A percentile compares a stretch with the other conserved stretches of the same genome.
These are phyloP conservation scores for Bembecia ichneumoniformis DNA, from an alignment of 2,888 invertebrate species.

Conservation along the genomic window DNA sequence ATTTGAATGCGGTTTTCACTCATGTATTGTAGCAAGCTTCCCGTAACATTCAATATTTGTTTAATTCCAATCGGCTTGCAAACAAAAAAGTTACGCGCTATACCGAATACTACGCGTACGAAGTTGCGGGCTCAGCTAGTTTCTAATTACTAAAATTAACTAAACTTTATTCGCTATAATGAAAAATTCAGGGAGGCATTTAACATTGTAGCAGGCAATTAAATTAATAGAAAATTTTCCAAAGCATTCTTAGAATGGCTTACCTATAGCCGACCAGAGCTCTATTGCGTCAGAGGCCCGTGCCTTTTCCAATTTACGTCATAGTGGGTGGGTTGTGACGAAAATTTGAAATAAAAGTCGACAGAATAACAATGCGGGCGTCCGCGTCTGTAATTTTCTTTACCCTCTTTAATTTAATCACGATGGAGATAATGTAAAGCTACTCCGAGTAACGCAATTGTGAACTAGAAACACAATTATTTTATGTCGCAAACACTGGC, in stretches of 20 bases:
- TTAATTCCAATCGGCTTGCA: no score
- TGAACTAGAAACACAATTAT: not conserved
- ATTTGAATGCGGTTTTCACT: no score
- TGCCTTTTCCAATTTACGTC: slow-evolving; percentile 19
- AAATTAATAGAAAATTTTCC: not conserved
- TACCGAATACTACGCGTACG: no score
- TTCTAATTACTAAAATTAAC: no score
- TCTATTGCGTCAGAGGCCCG: slow-evolving; percentile 15
- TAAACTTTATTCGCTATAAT: no score
- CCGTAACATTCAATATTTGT: no score
- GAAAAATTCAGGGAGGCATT: no score
- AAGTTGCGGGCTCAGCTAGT: no score
- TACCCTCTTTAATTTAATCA: not conserved
- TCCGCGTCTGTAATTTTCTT: slow-evolving; percentile 1
- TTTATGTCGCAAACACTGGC: no score
- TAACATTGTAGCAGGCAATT: not conserved
- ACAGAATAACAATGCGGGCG: slow-evolving; percentile 11
- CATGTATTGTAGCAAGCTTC: no score
- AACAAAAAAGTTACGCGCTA: no score
- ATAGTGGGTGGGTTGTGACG: slow-evolving; percentile 12
- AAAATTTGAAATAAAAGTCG: slow-evolving; percentile 13
- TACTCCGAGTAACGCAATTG: not conserved
- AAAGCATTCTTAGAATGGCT: slow-evolving; percentile 4
- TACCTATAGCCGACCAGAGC: slow-evolving; percentile 3
- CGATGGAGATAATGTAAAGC: not conserved